Percentiles rank a stretch among this genome's conserved stretches.
Conservation (phyloP, 2,888 invertebrate species). For the Leucophenga maculata region DNA sequence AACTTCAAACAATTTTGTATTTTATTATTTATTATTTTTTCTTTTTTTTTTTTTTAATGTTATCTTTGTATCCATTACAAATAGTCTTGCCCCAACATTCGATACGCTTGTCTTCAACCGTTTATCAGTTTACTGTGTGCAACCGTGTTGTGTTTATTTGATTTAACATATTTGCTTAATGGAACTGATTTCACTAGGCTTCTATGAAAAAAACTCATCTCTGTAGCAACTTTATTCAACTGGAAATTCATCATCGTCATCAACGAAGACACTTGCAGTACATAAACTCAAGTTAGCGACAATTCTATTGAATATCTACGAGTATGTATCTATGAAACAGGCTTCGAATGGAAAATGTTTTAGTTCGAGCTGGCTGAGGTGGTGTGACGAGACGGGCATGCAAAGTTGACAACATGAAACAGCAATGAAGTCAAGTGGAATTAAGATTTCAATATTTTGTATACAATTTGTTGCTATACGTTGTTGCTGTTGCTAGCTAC, state of each 20-base stretch:
- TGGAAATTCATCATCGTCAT: slow-evolving; percentile 38
- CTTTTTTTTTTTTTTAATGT: too few relatives aligned
- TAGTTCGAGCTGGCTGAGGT: not conserved
- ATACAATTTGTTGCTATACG: slow-evolving; percentile 24
- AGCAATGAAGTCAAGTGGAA: slow-evolving; percentile 46
- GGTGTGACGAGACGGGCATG: not conserved
- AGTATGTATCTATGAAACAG: not conserved
- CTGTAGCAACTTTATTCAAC: slow-evolving; percentile 30
- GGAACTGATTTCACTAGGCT: slow-evolving; percentile 5
- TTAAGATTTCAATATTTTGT: slow-evolving; percentile 41
- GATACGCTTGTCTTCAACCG: not conserved
- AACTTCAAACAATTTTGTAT: too few relatives aligned
- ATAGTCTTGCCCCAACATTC: not conserved
- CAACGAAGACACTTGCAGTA: not conserved
- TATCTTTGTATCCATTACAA: not conserved
- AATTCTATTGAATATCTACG: not conserved
- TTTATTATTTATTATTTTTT: too few relatives aligned
- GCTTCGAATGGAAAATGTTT: not conserved
- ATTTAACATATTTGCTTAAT: slow-evolving; percentile 32
- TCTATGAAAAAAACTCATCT: slow-evolving; percentile 31
- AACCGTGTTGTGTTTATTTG: not conserved
- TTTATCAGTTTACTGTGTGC: too few relatives aligned
- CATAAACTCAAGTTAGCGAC: slow-evolving; percentile 14
- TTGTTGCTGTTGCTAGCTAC: slow-evolving; percentile 12
- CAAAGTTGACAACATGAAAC: slow-evolving; percentile 25